Evolutionary conservation across 2,888 invertebrate species (phyloP), one percentile per base, ranked within the genome.

Genomic region (Odontocerum albicorne): DNA sequence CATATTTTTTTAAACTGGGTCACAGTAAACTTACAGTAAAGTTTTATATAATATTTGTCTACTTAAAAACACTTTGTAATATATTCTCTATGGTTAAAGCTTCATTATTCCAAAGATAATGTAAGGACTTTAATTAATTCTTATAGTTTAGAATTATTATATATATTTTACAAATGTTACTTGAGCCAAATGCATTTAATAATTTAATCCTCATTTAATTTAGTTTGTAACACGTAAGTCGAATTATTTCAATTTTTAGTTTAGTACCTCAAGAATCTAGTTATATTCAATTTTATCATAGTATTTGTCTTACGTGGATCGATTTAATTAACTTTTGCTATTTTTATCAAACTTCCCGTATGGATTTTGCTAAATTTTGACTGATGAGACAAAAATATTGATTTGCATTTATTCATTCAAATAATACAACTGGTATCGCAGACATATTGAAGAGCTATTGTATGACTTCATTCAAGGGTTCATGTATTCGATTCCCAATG

Each of bases 21-120:
- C 27, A 8, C 6, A n/a, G 8, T 27, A 27, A 8, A 27, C 8
- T 27, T 27, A 27, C 8, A 8, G 27, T 7, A 27, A 27, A 7
- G 8, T 27, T 27, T 49, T 38, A 15, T n/a, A 31, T 39, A 27
- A 4, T 39, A n/a, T 65, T 64, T 64, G 60, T 61, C 60, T 66
- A 52, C 22, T 67, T 70, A 73, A 73, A 73, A 73, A 72, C 73
- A 69, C 71, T 64, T 65, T 64, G 66, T 68, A 66, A 67, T 68
- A 58, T 65, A 73, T 51, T 31, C 10, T 49, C 16, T 33, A 15
- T 71, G 68, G 33, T 52, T 47, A 57, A 55, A 39, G 44, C 55
- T 60, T 60, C 57, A 53, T 53, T 55, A 60, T 55, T 60, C 60
- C 58, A 58, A 60, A 58, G 57, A 58, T 60, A 60, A 57, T 49